Evolutionary conservation across 30 jellyfish, hydroid and myxozoan species (phyloP).

Genomic region (Aurelia coerulea): DNA sequence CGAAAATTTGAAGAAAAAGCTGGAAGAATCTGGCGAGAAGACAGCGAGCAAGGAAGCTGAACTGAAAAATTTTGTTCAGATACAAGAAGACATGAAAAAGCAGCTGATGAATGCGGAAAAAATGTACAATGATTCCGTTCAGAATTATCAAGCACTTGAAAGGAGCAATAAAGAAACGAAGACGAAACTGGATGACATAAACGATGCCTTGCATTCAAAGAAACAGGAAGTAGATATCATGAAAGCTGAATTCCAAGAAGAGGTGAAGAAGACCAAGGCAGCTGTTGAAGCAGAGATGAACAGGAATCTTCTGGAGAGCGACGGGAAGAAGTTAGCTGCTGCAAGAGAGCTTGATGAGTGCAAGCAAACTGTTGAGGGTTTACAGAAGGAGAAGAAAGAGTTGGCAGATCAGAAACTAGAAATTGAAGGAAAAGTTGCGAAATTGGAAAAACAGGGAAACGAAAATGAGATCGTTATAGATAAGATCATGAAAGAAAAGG

Average conservation of each 20-base stretch:
- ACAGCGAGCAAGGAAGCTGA: conserved; percentile 17
- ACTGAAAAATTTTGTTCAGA: background rate
- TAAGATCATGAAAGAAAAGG: conserved; percentile 27
- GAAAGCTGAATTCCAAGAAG: conserved; percentile 65
- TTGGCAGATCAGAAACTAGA: background rate
- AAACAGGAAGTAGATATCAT: conserved; percentile 33
- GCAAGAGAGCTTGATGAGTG: conserved; percentile 17
- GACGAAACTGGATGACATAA: background rate
- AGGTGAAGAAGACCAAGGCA: conserved; percentile 8
- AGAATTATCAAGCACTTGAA: conserved; percentile 51
- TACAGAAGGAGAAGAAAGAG: background rate
- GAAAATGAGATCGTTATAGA: background rate
- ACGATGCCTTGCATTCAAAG: conserved; percentile 32
- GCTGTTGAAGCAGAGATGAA: conserved; percentile 1
- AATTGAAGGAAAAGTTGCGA: conserved; percentile 16
- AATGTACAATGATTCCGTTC: conserved; percentile 50
- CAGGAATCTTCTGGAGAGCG: conserved; percentile 11
- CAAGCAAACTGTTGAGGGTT: background rate
- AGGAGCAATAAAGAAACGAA: conserved; percentile 11
- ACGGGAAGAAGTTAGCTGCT: background rate
- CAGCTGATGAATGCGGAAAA: conserved; percentile 34
- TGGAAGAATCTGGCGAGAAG: conserved; percentile 29
- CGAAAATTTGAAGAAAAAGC: conserved; percentile 14
- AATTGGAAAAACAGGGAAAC: background rate
- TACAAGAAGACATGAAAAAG: conserved; percentile 35